Percentiles rank a stretch among this genome's conserved stretches.
phyloP scores from a whole-genome alignment of 2,113 vertebrate genomes.

The Nipponia nippon region DNA sequence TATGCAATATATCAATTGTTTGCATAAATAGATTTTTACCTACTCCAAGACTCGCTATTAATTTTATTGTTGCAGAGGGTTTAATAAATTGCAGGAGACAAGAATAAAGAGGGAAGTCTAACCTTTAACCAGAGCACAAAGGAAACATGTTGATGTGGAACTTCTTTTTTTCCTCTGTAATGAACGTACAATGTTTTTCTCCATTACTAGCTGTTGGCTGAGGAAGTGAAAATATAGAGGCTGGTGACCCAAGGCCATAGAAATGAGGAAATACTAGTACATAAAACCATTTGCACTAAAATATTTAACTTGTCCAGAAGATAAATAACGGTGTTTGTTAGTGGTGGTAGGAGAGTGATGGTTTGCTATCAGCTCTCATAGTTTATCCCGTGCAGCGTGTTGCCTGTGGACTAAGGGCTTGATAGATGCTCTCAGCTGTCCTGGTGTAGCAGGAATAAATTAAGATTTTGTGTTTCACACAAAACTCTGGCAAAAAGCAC shows the following conservation, averaged over 20 bases:
- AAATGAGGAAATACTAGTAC: not conserved
- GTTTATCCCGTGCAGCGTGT: accelerated
- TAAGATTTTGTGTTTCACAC: not conserved
- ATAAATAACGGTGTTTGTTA: not conserved
- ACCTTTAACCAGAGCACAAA: not conserved
- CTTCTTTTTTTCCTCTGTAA: not conserved
- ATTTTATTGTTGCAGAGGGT: not conserved
- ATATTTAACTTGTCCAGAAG: not conserved
- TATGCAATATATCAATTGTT: not conserved
- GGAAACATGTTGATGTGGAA: not conserved
- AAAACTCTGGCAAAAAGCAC: not conserved
- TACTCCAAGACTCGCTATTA: not conserved
- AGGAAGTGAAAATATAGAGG: not conserved
- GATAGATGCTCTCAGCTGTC: not conserved
- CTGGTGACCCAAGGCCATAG: not conserved
- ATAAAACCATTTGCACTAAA: not conserved
- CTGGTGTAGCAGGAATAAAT: not conserved
- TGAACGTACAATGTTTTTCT: not conserved
- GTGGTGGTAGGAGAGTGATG: not conserved
- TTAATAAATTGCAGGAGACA: not conserved
- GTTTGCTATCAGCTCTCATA: not conserved
- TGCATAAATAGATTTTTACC: not conserved
- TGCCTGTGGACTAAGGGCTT: not conserved
- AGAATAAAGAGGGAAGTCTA: not conserved
- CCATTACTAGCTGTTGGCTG: not conserved